Conservation (phyloP, 2,888 invertebrate species). For the Priocnemis perturbator region DNA sequence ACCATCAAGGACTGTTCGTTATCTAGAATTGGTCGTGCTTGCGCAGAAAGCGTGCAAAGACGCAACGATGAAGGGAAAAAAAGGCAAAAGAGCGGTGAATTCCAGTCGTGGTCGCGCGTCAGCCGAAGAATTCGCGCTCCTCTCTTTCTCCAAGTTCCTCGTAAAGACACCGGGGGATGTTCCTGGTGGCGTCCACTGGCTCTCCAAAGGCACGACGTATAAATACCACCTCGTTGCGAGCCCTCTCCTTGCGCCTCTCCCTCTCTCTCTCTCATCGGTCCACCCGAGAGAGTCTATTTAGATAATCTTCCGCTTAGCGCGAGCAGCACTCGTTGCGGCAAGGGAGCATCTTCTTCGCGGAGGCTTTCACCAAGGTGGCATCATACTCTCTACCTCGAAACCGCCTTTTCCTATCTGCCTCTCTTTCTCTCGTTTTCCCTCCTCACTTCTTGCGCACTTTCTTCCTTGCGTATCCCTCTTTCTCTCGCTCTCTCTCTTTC, state of each 20-base stretch:
- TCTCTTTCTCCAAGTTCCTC: background rate
- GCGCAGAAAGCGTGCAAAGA: background rate
- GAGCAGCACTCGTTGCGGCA: conserved; percentile 57
- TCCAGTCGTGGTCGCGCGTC: background rate
- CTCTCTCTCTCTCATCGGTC: conserved; percentile 35
- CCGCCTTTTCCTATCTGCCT: conserved; percentile 31
- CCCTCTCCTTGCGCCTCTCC: conserved; percentile 32
- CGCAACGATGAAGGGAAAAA: background rate
- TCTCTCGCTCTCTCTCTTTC: conserved; percentile 15
- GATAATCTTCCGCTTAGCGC: conserved; percentile 65
- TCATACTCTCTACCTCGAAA: conserved; percentile 48
- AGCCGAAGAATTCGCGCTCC: too few species aligned
- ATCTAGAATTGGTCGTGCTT: too few species aligned
- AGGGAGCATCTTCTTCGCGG: conserved; percentile 59
- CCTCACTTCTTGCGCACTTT: conserved; percentile 6
- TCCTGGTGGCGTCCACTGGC: conserved; percentile 43
- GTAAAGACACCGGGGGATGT: conserved; percentile 42
- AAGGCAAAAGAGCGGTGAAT: background rate
- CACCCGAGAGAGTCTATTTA: conserved; percentile 59
- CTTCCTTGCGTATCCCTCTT: conserved; percentile 23
- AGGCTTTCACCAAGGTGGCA: conserved; percentile 62
- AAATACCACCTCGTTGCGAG: conserved; percentile 61
- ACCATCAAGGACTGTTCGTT: background rate
- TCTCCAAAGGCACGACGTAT: conserved; percentile 59
- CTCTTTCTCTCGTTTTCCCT: conserved; percentile 27